Base-by-base conservation (phyloP, 2,797 vertebrate species). In the Gambelia wislizenii region DNA sequence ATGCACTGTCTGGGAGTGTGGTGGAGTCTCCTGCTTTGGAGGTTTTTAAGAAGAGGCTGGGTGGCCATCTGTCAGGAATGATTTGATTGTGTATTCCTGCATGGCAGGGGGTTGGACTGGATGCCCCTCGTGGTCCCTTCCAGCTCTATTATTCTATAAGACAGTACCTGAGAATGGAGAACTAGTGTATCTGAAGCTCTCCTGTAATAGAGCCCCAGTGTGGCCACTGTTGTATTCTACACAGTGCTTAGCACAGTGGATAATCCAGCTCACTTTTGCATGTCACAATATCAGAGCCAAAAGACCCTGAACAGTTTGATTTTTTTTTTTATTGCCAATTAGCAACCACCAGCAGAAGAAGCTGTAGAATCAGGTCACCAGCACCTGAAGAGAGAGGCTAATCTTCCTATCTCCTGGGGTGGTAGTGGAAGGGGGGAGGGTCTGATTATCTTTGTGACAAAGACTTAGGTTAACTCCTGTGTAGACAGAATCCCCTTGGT, bases 341-440 rank as follows among this genome's bases (percentile, higher is more conserved):
- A 89, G 84, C 36, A 33, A 33, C 9, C 27, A 67, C 44, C n/a
- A 42, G 56, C 25, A 27, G 61, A 70, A 61, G 74, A 64, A 75
- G 36, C 39, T n/a, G 49, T 33, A 39, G 72, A 86, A 86, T 84
- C 74, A 74, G 84, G 84, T 86, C 90, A 86, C 83, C 52, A 74
- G 67, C 84, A 72, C 86, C 59, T 75, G n/a, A 88, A 90, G 90
- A 54, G 54, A 89, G 91, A 89, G 70, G 82, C 27, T n/a, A 54
- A 67, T 56, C 76, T n/a, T 14, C 64, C 84, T 67, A 27, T 0
- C 25, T 82, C 79, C 74, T 81, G 82, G 87, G 42, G 80, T 42
- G 49, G 67, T 74, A 72, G 69, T 22, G 27, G n/a, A 47, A 72
- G 20, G 2, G 36, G 3, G 18, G 49, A 22, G 20, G 77, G 36